Evolutionary conservation across 2,113 vertebrate species (phyloP), one percentile per base, ranked within the genome.

Genomic region (Formicarius rufipectus): DNA sequence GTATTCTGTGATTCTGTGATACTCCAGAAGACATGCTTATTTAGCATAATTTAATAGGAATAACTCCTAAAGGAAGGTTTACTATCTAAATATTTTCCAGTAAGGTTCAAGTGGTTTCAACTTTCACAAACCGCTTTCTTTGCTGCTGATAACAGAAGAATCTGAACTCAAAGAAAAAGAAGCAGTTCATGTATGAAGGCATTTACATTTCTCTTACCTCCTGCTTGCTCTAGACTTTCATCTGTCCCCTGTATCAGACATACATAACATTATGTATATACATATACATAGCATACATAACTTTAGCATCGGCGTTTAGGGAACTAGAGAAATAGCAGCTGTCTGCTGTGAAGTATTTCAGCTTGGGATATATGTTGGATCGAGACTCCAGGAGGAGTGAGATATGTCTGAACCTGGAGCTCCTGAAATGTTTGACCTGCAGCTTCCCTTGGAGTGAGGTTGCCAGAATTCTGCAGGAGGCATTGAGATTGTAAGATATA

Each of bases 281-380:
- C n/a, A n/a, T n/a, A n/a, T n/a, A n/a, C n/a, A n/a, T n/a, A n/a
- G n/a, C n/a, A n/a, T n/a, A n/a, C n/a, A n/a, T n/a, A n/a, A n/a
- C n/a, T n/a, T n/a, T 33, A 52, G 22, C 55, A 50, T 42, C 24
- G 66, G 9, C 7, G 3, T 35, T 42, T 40, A 31, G 72, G 40
- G 49, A 62, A 12, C 31, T 18, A 44, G 68, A 27, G 20, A 59
- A 3, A 31, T 2, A 60, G 37, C 44, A 44, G 22, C 19, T 24
- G 31, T n/a, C n/a, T 77, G 55, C 37, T 93, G 24, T 47, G 62
- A 40, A 35, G 42, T 17, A 28, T 23, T 17, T 1, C 53, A 68
- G 14, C 30, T 4, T 45, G 49, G 42, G 60, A 23, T 44, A 7
- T 6, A 0, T 6, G 28, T 17, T 63, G 1, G 0, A 27, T 31